phyloP scores from a whole-genome alignment of 2,113 vertebrate species.

The Circaetus gallicus region DNA sequence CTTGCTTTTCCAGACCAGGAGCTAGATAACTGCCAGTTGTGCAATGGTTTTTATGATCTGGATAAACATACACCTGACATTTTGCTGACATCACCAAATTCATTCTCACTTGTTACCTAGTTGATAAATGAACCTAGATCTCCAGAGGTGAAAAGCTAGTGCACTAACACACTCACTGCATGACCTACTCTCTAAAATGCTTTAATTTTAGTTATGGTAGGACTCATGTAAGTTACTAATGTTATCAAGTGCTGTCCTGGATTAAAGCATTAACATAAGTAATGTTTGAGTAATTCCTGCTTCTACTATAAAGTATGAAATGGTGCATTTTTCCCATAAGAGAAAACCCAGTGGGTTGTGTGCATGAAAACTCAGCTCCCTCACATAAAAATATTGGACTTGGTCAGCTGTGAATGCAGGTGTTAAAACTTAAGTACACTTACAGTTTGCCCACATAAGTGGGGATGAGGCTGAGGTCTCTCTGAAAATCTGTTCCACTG shows the following conservation, averaged over 20 bases:
- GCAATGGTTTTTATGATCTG: conserved; percentile 28
- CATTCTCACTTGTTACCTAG: conserved; percentile 29
- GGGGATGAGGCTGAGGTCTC: neutral
- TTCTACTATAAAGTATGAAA: neutral
- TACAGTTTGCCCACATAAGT: neutral
- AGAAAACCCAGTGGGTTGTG: neutral
- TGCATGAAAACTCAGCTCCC: neutral
- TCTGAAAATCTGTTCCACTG: neutral
- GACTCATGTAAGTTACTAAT: conserved; percentile 11
- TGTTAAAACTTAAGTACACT: neutral
- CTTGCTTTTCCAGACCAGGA: conserved; percentile 30
- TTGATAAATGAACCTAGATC: conserved; percentile 4
- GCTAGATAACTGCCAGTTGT: conserved; percentile 17
- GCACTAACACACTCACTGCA: conserved; percentile 42
- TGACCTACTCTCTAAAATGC: neutral
- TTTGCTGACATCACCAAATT: conserved; percentile 33
- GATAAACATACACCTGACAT: conserved; percentile 27
- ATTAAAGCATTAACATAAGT: conserved; percentile 30
- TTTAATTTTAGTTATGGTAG: conserved; percentile 4
- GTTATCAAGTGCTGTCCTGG: neutral
- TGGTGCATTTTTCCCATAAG: neutral
- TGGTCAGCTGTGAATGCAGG: neutral
- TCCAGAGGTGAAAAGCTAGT: conserved; percentile 48
- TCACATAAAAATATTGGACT: neutral
- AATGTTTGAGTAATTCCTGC: neutral